Percentiles rank a stretch among this genome's conserved stretches.
These are phyloP conservation scores for Drosophila melanosoma DNA, from an alignment of 2,888 invertebrate species.

Conservation along the genomic window DNA sequence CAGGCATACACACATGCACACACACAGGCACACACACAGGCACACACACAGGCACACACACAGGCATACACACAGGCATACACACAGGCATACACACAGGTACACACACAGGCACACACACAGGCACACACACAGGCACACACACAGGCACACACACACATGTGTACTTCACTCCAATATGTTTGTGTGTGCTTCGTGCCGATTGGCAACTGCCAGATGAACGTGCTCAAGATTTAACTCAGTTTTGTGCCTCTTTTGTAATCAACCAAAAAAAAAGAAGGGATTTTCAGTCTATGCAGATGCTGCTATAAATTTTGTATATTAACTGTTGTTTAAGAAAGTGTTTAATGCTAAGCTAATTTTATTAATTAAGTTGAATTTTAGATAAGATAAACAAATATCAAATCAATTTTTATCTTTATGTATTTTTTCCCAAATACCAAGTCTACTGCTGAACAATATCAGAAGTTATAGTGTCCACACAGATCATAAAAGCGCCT, in stretches of 20 bases:
- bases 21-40: constrained; percentile 16
- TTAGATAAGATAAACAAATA: too few species aligned
- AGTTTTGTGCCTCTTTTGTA: constrained; percentile 10
- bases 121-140: constrained; percentile 19
- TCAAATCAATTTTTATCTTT: background rate
- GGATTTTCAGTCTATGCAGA: constrained; percentile 8
- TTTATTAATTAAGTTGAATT: background rate
- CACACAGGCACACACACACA: constrained; percentile 15
- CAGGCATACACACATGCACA: constrained; percentile 18
- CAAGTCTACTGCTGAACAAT: background rate
- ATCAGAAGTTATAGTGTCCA: background rate
- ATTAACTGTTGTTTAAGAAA: background rate
- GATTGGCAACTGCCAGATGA: constrained; percentile 44
- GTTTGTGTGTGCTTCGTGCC: constrained; percentile 14
- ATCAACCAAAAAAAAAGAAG: background rate
- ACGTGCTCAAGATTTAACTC: constrained; percentile 57
- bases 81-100: too few species aligned
- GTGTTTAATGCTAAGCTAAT: background rate
- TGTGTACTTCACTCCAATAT: constrained; percentile 4
- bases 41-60: constrained; percentile 34
- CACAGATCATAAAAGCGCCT: background rate
- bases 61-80: constrained; percentile 15
- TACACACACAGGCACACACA: too few species aligned
- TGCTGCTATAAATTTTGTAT: background rate
- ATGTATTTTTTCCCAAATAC: background rate